These are phyloP conservation scores for Zygaena filipendulae DNA, from an alignment of 2,888 invertebrate genomes.

Conservation along the genomic window DNA sequence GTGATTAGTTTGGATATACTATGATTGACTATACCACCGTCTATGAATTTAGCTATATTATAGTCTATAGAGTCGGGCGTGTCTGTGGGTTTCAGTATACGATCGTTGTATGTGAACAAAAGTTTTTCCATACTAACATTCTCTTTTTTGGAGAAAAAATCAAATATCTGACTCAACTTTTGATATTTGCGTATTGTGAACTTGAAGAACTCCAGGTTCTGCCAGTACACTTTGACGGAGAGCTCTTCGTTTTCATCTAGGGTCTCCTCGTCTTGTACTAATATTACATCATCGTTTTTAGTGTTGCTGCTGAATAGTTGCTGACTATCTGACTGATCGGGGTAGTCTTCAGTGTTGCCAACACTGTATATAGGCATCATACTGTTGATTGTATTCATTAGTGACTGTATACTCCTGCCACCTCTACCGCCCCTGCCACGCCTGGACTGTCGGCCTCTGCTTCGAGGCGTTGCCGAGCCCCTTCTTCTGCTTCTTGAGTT, in stretches of 20 bases:
- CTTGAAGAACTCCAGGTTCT: constrained; percentile 38
- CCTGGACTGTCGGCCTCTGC: constrained; percentile 13
- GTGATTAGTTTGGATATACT: constrained; percentile 25
- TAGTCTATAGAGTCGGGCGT: constrained; percentile 50
- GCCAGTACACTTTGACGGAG: constrained; percentile 58
- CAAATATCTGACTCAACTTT: constrained; percentile 43
- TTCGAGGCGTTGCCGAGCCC: constrained; percentile 1
- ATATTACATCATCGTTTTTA: constrained; percentile 19
- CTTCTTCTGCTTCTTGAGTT: constrained; percentile 6
- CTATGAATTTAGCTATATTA: constrained; percentile 51
- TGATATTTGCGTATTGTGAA: constrained; percentile 48
- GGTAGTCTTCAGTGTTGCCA: constrained; percentile 46
- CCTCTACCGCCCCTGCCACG: constrained; percentile 8
- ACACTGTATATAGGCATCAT: constrained; percentile 29
- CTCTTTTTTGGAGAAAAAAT: constrained; percentile 38
- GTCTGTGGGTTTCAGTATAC: constrained; percentile 39
- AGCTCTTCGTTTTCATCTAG: constrained; percentile 47
- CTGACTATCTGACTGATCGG: constrained; percentile 31
- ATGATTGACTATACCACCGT: constrained; percentile 45
- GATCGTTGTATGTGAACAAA: constrained; percentile 45
- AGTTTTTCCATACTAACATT: constrained; percentile 35
- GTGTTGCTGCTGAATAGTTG: constrained; percentile 27
- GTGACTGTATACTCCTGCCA: background rate
- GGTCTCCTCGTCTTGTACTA: constrained; percentile 24
- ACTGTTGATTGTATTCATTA: background rate